Base-by-base conservation (phyloP, 2,797 vertebrate genomes). In the Aplochiton taeniatus region DNA sequence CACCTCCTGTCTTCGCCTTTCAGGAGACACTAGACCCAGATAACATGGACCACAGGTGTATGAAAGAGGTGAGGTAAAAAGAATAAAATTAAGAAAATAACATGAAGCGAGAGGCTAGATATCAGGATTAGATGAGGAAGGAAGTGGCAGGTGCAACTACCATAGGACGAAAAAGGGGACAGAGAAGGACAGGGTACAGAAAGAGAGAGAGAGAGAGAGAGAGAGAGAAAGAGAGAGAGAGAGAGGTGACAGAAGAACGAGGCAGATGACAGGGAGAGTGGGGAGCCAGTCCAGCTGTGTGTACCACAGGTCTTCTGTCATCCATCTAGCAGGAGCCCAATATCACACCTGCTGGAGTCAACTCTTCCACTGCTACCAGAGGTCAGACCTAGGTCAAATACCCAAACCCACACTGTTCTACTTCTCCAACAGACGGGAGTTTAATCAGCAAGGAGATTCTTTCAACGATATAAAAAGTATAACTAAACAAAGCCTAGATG, bases 351-450 rank as follows among this genome's bases (percentile, higher is more conserved):
- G 68, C 79, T 63, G 83, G 81, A 77, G 70, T 53, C 75, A 63
- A 79, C 76, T 68, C 64, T 74, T 63, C 84, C 84, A 87, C 69
- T 83, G 83, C 84, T 83, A 79, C 63, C 79, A 85, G 85, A 89
- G 87, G 88, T 86, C 87, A 11, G n/a, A 4, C 59, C 61, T 75
- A 84, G 79, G 89, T 85, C 85, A 47, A 72, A 41, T 54, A 10
- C 10, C 58, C 70, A 62, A 58, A 42, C 41, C 14, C 1, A 59
- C 16, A 58, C 56, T 9, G 41, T 16, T 31, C 41, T 3, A n/a
- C 11, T 4, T 14, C 31, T 6, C 31, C 31, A 31, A 6, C 31
- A 31, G 31, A 31, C 6, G 6, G 31, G 2, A 31, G n/a, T n/a
- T n/a, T n/a, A n/a, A n/a, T n/a, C 31, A 31, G 31, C 31, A 31